Percentiles rank a stretch among this genome's conserved stretches.
Conservation (phyloP, 2,888 invertebrate genomes). For the Polylopha cassiicola region DNA sequence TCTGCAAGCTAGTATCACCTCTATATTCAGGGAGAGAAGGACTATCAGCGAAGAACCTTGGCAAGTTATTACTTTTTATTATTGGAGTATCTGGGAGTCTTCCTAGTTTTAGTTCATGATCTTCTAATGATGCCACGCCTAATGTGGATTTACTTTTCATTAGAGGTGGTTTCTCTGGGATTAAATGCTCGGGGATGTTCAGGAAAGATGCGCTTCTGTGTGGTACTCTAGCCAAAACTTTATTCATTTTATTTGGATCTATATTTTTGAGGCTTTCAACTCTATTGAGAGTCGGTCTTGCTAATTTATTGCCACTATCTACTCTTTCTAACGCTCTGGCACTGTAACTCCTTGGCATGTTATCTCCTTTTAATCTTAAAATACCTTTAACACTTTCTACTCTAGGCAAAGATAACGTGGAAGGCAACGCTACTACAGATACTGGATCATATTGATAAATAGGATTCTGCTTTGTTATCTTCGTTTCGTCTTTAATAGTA, state of each 20-base stretch:
- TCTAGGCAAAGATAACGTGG: slow-evolving; percentile 54
- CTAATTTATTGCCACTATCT: slow-evolving; percentile 49
- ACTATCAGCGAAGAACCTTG: slow-evolving; percentile 65
- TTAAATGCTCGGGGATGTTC: slow-evolving; percentile 63
- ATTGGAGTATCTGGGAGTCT: slow-evolving; percentile 70
- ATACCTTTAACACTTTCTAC: slow-evolving; percentile 68
- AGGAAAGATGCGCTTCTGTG: slow-evolving; percentile 71
- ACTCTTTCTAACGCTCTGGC: slow-evolving; percentile 55
- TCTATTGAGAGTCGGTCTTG: slow-evolving; percentile 49
- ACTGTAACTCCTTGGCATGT: slow-evolving; percentile 56
- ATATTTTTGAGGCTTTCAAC: slow-evolving; percentile 68
- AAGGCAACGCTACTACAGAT: slow-evolving; percentile 51
- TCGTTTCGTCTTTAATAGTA: slow-evolving; percentile 64
- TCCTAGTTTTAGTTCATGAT: slow-evolving; percentile 52
- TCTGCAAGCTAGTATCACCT: slow-evolving; percentile 62
- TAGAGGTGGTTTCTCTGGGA: slow-evolving; percentile 60
- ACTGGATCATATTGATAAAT: slow-evolving; percentile 65
- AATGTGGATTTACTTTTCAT: slow-evolving; percentile 66
- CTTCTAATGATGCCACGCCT: slow-evolving; percentile 49
- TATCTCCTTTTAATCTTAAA: slow-evolving; percentile 43
- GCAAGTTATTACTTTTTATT: slow-evolving; percentile 65
- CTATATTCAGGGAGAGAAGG: slow-evolving; percentile 61
- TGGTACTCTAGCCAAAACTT: slow-evolving; percentile 61
- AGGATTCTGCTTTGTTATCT: slow-evolving; percentile 59
- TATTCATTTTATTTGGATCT: slow-evolving; percentile 62